A percentile compares a stretch with the other conserved stretches of the same genome.
Conservation (phyloP, 2,888 invertebrate genomes). For the Bellardia bayeri region DNA sequence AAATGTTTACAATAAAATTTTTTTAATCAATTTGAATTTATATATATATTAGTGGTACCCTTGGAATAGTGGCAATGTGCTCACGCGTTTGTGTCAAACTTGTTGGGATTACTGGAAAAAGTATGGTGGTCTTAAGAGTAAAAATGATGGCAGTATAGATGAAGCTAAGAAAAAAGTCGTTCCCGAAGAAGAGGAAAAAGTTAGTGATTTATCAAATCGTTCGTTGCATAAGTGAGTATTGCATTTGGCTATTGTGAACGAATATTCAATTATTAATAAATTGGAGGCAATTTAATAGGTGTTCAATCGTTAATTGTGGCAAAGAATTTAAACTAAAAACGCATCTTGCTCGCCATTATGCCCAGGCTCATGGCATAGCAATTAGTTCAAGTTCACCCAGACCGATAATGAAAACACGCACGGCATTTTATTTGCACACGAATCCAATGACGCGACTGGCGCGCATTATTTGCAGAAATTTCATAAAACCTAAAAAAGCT, state of each 20-base stretch:
- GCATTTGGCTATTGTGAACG: background rate
- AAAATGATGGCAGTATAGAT: constrained; percentile 84
- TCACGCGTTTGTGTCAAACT: constrained; percentile 95
- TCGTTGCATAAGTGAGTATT: constrained; percentile 82
- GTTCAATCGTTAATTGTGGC: constrained; percentile 95
- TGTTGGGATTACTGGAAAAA: constrained; percentile 99
- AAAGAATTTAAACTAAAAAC: constrained; percentile 98
- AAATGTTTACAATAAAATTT: background rate
- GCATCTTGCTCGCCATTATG: constrained; percentile 96
- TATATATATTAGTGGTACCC: constrained; percentile 94
- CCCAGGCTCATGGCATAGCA: constrained; percentile 92
- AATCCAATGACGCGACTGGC: constrained; percentile 96
- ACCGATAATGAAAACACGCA: constrained; percentile 98
- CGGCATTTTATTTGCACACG: constrained; percentile 97
- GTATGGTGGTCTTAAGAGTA: constrained; percentile 96
- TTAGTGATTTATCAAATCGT: constrained; percentile 84
- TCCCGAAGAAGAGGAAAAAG: constrained; percentile 84
- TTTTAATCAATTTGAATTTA: background rate
- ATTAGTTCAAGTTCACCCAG: constrained; percentile 91
- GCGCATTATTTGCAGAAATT: constrained; percentile 92
- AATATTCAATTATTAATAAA: constrained; percentile 39
- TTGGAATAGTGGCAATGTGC: constrained; percentile 97
- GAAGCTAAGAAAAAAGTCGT: constrained; percentile 84
- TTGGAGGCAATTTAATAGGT: constrained; percentile 86
- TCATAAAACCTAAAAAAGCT: constrained; percentile 92